These are phyloP conservation scores for Nasonia longicornis DNA, from an alignment of 1,140 invertebrate species.

Conservation along the genomic window DNA sequence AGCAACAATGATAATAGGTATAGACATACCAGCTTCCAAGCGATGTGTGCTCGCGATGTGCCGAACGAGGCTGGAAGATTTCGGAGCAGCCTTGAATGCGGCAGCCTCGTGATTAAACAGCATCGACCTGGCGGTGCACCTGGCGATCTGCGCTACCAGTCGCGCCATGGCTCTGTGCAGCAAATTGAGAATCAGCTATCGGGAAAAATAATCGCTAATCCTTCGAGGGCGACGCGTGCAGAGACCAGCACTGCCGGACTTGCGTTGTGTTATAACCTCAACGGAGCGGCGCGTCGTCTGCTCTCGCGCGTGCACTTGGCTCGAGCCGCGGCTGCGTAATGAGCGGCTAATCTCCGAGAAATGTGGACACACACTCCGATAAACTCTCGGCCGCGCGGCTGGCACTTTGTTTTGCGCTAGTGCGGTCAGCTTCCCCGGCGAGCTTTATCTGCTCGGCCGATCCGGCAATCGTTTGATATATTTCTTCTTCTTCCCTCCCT, in stretches of 20 bases:
- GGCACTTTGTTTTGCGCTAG: background rate
- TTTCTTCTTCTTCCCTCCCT: background rate
- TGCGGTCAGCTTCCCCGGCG: background rate
- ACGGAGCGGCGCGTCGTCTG: slow-evolving; percentile 29
- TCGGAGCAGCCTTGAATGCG: background rate
- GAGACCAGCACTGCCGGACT: too few relatives aligned
- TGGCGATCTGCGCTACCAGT: slow-evolving; percentile 50
- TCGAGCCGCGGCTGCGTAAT: slow-evolving; percentile 21
- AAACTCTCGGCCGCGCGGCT: background rate
- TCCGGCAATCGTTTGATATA: background rate
- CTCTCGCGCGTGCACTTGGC: background rate
- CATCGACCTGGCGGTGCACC: slow-evolving; percentile 43
- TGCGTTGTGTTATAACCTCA: background rate
- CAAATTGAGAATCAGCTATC: background rate
- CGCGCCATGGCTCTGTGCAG: slow-evolving; percentile 54
- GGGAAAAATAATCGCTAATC: background rate
- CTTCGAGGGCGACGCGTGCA: background rate
- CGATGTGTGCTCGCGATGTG: slow-evolving; percentile 53
- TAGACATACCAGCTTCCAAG: slow-evolving; percentile 54
- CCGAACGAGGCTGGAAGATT: slow-evolving; percentile 27
- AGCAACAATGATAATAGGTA: background rate
- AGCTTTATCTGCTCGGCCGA: slow-evolving; percentile 10
- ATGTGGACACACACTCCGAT: too few relatives aligned
- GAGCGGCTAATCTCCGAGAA: background rate
- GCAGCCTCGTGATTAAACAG: slow-evolving; percentile 7